These are phyloP conservation scores for Dasypogon diadema DNA, from an alignment of 2,888 invertebrate genomes.

Conservation along the genomic window DNA sequence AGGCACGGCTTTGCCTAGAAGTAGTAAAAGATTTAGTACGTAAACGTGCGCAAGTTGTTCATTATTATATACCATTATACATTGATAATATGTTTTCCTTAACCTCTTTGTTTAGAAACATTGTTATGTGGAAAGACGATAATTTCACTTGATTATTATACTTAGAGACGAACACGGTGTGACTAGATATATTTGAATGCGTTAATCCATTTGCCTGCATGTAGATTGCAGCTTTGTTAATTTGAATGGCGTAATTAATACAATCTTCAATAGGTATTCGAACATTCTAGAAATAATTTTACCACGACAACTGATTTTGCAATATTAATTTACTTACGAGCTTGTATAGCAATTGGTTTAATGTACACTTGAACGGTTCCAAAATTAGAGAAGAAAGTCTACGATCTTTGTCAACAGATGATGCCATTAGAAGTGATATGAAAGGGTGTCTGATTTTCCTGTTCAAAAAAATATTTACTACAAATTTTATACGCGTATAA, in stretches of 20 bases:
- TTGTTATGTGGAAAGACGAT: constrained; percentile 67
- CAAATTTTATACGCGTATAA: too few species aligned
- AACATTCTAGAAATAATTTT: constrained; percentile 59
- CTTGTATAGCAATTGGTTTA: constrained; percentile 69
- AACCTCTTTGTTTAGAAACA: neutral
- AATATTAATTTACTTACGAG: constrained; percentile 69
- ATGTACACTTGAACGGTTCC: constrained; percentile 69
- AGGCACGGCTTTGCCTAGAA: neutral
- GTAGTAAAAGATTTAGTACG: neutral
- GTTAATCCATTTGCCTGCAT: constrained; percentile 70
- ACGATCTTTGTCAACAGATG: constrained; percentile 68
- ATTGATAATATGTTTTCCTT: constrained; percentile 5
- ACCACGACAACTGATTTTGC: too few species aligned
- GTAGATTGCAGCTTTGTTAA: constrained; percentile 70
- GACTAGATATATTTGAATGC: constrained; percentile 70
- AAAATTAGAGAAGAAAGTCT: constrained; percentile 69
- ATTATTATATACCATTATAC: constrained; percentile 10
- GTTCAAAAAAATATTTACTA: constrained; percentile 56
- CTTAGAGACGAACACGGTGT: constrained; percentile 66
- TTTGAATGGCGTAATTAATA: constrained; percentile 64
- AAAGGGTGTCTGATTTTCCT: constrained; percentile 72
- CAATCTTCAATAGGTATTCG: constrained; percentile 67
- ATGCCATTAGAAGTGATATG: constrained; percentile 71
- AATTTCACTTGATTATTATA: constrained; percentile 67
- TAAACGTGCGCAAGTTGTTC: neutral